Percentiles rank a stretch among this genome's conserved stretches.
Evolutionary conservation across 1,140 invertebrate species (phyloP).

Genomic region (Trichonephila clavipes): DNA sequence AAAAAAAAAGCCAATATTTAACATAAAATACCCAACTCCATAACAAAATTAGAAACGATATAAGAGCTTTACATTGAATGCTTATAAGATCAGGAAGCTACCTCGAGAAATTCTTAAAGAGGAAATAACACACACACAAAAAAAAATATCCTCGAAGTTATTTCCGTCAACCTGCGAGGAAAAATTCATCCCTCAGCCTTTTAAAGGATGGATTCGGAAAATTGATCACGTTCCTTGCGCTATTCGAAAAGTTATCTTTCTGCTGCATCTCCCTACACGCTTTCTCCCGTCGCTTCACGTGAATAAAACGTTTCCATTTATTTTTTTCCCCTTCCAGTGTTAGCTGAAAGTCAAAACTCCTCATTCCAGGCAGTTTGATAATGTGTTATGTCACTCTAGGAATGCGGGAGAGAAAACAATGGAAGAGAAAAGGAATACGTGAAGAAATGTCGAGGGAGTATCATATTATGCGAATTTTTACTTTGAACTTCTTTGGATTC

Average conservation of each 20-base stretch:
- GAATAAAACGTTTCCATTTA: constrained; percentile 25
- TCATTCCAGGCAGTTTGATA: constrained; percentile 42
- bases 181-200: constrained; percentile 34
- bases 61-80: neutral
- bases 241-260: constrained; percentile 27
- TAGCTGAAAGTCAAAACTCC: constrained; percentile 1
- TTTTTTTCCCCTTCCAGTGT: neutral
- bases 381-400: constrained; percentile 45
- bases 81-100: neutral
- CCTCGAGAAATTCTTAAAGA: neutral
- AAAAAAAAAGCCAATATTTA: no score
- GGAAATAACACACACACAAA: neutral
- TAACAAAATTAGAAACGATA: neutral
- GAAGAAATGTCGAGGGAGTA: constrained; percentile 21
- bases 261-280: no score
- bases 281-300: neutral
- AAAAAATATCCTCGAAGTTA: constrained; percentile 21
- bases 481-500: neutral
- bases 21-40: no score
- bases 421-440: neutral
- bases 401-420: constrained; percentile 37
- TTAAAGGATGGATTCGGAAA: constrained; percentile 13
- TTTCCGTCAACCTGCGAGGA: constrained; percentile 14
- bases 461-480: constrained; percentile 1
- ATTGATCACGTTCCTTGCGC: neutral